Conservation (phyloP, 1,140 invertebrate species). For the Ladona fulva region DNA sequence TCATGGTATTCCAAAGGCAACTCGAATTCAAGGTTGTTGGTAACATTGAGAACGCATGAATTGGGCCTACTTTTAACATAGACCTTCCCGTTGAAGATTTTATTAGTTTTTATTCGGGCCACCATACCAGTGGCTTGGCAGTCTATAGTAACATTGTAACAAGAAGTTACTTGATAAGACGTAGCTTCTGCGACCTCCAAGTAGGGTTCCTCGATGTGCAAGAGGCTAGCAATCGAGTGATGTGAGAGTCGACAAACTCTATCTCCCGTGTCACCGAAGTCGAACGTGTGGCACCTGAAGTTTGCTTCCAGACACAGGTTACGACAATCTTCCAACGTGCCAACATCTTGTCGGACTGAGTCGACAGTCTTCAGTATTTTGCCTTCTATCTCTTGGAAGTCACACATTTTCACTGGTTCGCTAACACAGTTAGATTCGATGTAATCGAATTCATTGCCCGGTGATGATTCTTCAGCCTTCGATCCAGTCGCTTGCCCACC, state of each 20-base stretch:
- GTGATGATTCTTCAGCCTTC: not conserved
- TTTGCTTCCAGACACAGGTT: conserved; percentile 38
- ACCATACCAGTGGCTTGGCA: conserved; percentile 42
- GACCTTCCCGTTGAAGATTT: conserved; percentile 44
- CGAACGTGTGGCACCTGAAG: conserved; percentile 43
- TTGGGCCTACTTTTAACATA: conserved; percentile 43
- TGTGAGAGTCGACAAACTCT: conserved; percentile 43
- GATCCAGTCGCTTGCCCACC: not conserved
- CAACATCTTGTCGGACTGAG: conserved; percentile 46
- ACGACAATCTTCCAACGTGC: conserved; percentile 38
- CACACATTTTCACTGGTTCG: conserved; percentile 41
- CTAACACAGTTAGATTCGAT: conserved; percentile 43
- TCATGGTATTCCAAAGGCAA: conserved; percentile 37
- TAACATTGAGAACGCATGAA: conserved; percentile 41
- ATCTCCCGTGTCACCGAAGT: conserved; percentile 39
- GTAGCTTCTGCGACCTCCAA: conserved; percentile 36
- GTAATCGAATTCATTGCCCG: conserved; percentile 29
- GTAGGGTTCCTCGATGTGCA: conserved; percentile 39
- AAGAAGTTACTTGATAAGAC: conserved; percentile 43
- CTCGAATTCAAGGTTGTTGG: conserved; percentile 35
- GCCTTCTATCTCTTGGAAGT: conserved; percentile 57
- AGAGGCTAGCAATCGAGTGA: conserved; percentile 38
- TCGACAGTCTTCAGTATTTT: conserved; percentile 89
- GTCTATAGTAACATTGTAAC: conserved; percentile 43
- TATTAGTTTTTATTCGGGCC: conserved; percentile 40